Evolutionary conservation across 2,888 invertebrate genomes (phyloP).

Genomic region (Lathronympha strigana): DNA sequence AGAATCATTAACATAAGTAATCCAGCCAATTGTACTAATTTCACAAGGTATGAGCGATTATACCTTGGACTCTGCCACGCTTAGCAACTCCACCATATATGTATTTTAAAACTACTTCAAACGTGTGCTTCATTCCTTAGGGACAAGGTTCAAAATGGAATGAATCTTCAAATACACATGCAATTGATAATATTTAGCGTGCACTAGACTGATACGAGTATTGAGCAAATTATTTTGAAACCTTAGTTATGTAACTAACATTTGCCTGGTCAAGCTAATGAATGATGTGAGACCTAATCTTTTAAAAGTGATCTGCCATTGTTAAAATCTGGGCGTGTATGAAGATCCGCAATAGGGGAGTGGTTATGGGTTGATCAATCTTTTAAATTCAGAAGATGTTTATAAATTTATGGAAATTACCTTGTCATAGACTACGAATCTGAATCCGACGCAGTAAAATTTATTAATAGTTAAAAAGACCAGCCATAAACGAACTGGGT

Average conservation of each 20-base stretch:
- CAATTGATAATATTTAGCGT: not conserved
- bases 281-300: slow-evolving; percentile 34
- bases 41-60: slow-evolving; percentile 61
- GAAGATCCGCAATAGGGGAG: not conserved
- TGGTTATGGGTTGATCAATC: too few species aligned
- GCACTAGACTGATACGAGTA: slow-evolving; percentile 55
- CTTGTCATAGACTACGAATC: too few species aligned
- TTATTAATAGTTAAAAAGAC: not conserved
- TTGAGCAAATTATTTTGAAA: slow-evolving; percentile 72
- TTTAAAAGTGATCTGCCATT: not conserved
- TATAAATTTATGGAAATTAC: too few species aligned
- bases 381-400: too few species aligned
- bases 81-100: not conserved
- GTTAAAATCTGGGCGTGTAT: not conserved
- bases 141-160: not conserved
- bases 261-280: slow-evolving; percentile 54
- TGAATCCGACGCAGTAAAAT: not conserved
- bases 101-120: not conserved
- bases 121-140: not conserved
- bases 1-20: slow-evolving; percentile 29
- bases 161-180: not conserved
- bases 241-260: slow-evolving; percentile 60
- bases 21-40: slow-evolving; percentile 56
- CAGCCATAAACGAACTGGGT: slow-evolving; percentile 14
- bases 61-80: slow-evolving; percentile 34